Base-by-base conservation (phyloP, 2,113 vertebrate genomes). In the Solea solea region DNA sequence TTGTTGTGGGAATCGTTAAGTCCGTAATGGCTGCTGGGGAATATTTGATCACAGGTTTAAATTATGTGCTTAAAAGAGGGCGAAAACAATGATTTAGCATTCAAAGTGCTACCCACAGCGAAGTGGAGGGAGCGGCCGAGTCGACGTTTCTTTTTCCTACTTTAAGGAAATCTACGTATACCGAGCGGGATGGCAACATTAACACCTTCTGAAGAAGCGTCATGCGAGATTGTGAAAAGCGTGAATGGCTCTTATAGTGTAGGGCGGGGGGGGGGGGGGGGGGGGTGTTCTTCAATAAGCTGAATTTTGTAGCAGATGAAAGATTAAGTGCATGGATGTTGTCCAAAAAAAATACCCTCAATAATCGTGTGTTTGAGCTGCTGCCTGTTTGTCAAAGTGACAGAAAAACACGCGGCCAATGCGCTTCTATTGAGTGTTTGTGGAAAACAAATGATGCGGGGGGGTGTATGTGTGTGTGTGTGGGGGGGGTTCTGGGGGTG, bases 241-340 rank as follows among this genome's bases (percentile, higher is more conserved):
- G 64, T 80, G 86, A 88, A 83, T 82, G 76, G 81, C 78, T 69
- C 77, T 85, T 76, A 73, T 64, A 73, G 59, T 39, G 5, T 7
- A n/a, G n/a, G n/a, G n/a, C 16, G 54, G 25, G 1, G 44, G 8
- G 3, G 7, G 13, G n/a, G 3, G 21, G 11, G 21, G 13, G 7
- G 28, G 25, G 28, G 49, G 64, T 80, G 56, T 57, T 73, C 82
- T 87, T 86, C 71, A 88, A 87, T 64, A 85, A 83, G 77, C 84
- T 56, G 67, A 81, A 82, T 82, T 84, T 89, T 90, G 84, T 66
- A 79, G 77, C 69, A 91, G 91, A 92, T 92, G 88, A 90, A 90
- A 91, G 91, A 93, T 92, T 88, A 91, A 86, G 74, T 77, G 66
- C 78, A 83, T 91, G 90, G 90, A 90, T 71, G 68, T 81, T 80